Percentiles rank a stretch among this genome's conserved stretches.
Evolutionary conservation across 2,797 vertebrate species (phyloP).

Genomic region (Ceyx erithaca): DNA sequence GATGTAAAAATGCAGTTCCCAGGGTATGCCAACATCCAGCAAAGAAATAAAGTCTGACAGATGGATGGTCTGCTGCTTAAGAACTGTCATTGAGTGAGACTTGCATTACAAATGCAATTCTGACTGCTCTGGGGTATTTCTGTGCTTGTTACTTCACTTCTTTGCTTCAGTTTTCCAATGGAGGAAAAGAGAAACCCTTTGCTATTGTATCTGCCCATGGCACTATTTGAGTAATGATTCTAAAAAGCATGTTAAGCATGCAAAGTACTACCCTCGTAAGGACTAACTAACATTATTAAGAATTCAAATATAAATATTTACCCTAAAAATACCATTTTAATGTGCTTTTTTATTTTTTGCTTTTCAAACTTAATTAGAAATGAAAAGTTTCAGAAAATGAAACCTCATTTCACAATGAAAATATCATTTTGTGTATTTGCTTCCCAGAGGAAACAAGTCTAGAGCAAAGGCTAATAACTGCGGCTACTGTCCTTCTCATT

Average conservation of each 20-base stretch:
- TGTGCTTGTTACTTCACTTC: neutral
- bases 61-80: neutral
- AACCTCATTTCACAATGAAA: constrained; percentile 14
- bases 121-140: neutral
- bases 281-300: neutral
- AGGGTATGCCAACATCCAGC: neutral
- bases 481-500: constrained; percentile 39
- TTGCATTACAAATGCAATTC: neutral
- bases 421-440: constrained; percentile 3
- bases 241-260: neutral
- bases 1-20: neutral
- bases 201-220: neutral
- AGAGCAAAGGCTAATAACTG: constrained; percentile 18
- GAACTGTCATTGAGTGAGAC: neutral
- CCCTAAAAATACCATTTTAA: neutral
- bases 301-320: constrained; percentile 15
- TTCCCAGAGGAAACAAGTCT: constrained; percentile 13
- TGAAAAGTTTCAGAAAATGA: constrained; percentile 19
- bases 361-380: constrained; percentile 21
- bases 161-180: neutral
- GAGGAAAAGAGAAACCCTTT: neutral
- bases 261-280: neutral
- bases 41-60: neutral
- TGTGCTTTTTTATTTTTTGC: neutral
- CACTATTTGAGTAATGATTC: neutral